These are phyloP conservation scores for Drosophila mimetica DNA, from an alignment of 2,888 invertebrate species.

Conservation along the genomic window DNA sequence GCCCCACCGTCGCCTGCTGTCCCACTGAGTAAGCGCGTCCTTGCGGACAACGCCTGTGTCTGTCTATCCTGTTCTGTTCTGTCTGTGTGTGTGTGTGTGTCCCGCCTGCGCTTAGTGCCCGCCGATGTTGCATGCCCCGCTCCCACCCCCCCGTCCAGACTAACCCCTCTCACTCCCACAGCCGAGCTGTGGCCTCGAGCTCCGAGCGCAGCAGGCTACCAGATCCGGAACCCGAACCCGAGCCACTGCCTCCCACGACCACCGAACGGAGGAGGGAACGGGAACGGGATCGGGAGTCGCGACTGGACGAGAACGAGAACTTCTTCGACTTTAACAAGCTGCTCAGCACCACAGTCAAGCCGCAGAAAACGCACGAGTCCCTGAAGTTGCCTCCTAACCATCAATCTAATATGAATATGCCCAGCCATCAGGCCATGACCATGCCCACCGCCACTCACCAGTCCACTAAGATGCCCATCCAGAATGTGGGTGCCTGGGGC, in stretches of 20 bases:
- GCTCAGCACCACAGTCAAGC: slow-evolving; percentile 22
- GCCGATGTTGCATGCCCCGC: slow-evolving; percentile 38
- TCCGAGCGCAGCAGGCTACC: slow-evolving; percentile 10
- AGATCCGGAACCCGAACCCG: background rate
- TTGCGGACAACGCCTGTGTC: too few species aligned
- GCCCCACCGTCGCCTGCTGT: slow-evolving; percentile 24
- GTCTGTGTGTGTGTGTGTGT: slow-evolving; percentile 1
- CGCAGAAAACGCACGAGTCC: slow-evolving; percentile 30
- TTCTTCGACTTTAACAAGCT: slow-evolving; percentile 37
- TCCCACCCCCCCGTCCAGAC: background rate
- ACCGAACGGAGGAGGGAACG: background rate
- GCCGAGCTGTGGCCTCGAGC: slow-evolving; percentile 2
- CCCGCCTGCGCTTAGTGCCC: slow-evolving; percentile 24
- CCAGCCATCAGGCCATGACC: background rate
- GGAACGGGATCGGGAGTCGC: slow-evolving; percentile 9
- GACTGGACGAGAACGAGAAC: slow-evolving; percentile 14
- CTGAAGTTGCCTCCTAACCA: slow-evolving; percentile 1
- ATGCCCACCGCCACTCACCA: background rate
- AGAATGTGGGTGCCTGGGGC: slow-evolving; percentile 26
- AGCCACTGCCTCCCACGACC: slow-evolving; percentile 1
- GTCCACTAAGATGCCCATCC: slow-evolving; percentile 1
- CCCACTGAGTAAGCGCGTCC: slow-evolving; percentile 23
- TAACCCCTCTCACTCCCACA: slow-evolving; percentile 7
- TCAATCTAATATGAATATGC: background rate
- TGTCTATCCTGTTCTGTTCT: background rate